phyloP scores from a whole-genome alignment of 1,140 invertebrate species.

The Neelides sp. region DNA sequence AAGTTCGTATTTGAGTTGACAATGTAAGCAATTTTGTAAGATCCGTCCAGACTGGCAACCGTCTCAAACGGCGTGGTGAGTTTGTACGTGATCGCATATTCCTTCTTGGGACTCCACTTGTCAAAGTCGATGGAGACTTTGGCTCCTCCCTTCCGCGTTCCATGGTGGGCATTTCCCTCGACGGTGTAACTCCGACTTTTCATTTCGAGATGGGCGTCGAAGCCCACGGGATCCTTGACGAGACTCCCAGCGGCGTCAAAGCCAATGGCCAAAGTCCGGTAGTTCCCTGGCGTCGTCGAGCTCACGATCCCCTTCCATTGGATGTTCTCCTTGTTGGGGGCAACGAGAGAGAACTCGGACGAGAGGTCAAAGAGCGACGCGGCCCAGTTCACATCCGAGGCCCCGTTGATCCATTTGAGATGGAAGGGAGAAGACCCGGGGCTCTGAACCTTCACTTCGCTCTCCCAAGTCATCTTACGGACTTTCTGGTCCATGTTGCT shows the following conservation, averaged over 20 bases:
- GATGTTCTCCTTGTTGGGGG: too few relatives aligned
- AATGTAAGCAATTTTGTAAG: conserved; percentile 4
- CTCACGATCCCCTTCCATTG: too few relatives aligned
- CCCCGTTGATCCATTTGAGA: too few relatives aligned
- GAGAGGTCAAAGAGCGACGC: too few relatives aligned
- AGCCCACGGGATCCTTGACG: conserved; percentile 5
- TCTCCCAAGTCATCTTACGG: too few relatives aligned
- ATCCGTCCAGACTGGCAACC: conserved; percentile 7
- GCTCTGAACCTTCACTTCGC: too few relatives aligned
- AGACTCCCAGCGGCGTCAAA: conserved; percentile 10
- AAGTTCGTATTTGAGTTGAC: conserved; percentile 23
- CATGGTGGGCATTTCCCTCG: conserved; percentile 1
- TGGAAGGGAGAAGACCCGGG: conserved; percentile 1
- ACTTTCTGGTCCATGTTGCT: too few relatives aligned
- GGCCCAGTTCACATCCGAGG: too few relatives aligned
- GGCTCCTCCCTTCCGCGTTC: conserved; percentile 5
- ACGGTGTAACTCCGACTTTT: background rate
- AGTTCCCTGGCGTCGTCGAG: background rate
- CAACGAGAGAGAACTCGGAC: too few relatives aligned
- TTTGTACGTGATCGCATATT: conserved; percentile 14
- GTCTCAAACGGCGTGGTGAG: conserved; percentile 12
- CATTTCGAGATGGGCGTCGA: conserved; percentile 10
- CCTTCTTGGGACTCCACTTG: conserved; percentile 12
- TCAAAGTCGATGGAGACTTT: conserved; percentile 15
- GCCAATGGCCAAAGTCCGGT: background rate